Conservation (phyloP, 2,797 vertebrate genomes). For the Hirundo rustica region DNA sequence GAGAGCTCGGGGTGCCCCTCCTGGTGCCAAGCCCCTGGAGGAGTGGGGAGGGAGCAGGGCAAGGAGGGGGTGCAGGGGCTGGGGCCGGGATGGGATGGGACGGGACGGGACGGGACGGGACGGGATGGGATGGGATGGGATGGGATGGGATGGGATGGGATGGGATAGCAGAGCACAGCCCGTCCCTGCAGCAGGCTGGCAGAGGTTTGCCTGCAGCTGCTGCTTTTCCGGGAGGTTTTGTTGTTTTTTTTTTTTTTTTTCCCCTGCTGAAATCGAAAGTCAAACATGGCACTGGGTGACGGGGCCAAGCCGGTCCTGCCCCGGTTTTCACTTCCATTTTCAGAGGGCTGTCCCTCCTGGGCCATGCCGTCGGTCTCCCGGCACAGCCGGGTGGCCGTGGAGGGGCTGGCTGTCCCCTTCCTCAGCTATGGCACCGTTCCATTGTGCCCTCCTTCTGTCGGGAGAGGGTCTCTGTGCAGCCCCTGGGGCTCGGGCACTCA, state of each 20-base stretch:
- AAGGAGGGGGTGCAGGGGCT: neutral
- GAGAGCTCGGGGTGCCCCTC: fast-evolving
- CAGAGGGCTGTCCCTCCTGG: neutral
- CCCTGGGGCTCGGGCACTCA: fast-evolving
- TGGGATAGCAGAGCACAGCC: neutral
- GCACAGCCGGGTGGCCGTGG: fast-evolving
- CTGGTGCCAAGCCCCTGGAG: neutral
- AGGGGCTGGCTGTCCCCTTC: neutral
- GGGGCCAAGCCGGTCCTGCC: neutral
- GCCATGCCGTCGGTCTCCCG: fast-evolving
- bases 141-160: neutral
- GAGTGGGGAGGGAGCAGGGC: fast-evolving
- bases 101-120: neutral
- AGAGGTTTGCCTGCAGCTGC: neutral
- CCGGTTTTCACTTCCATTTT: constrained; percentile 58
- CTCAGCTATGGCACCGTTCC: fast-evolving
- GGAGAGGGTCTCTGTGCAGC: fast-evolving
- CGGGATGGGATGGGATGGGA: neutral
- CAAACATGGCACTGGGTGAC: constrained; percentile 29
- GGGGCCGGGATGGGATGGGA: fast-evolving
- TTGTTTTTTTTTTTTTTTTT: neutral
- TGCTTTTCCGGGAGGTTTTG: neutral
- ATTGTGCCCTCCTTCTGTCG: neutral
- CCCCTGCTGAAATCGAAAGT: constrained; percentile 59
- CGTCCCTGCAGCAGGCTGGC: neutral